phyloP scores from a whole-genome alignment of 2,113 vertebrate species.

The Phylloscopus trochiloides region DNA sequence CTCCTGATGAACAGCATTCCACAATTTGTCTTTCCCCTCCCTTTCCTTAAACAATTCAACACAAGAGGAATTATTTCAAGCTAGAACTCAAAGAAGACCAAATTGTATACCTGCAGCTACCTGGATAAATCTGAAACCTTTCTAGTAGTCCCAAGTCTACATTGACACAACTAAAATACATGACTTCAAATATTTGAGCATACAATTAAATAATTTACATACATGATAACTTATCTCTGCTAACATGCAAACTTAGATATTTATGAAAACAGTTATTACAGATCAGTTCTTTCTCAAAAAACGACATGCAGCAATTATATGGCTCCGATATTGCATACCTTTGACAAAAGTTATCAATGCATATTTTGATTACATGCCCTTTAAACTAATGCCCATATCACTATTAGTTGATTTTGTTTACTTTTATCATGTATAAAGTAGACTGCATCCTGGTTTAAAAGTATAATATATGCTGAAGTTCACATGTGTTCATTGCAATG shows the following conservation, averaged over 20 bases:
- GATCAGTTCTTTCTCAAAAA: not conserved
- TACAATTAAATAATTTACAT: not conserved
- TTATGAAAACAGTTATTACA: not conserved
- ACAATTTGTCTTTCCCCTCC: not conserved
- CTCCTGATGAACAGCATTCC: not conserved
- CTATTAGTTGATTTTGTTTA: slow-evolving; percentile 1
- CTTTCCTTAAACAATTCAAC: not conserved
- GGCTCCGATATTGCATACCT: not conserved
- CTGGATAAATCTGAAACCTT: not conserved
- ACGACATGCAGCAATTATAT: not conserved
- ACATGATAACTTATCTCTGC: not conserved
- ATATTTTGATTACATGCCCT: not conserved
- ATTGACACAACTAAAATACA: not conserved
- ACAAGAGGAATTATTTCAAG: not conserved
- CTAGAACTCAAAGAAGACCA: not conserved
- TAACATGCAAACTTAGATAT: not conserved
- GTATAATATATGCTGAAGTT: not conserved
- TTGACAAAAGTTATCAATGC: not conserved
- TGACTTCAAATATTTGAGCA: not conserved
- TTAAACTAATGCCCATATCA: not conserved
- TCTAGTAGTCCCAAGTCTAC: not conserved
- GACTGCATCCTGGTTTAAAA: slow-evolving; percentile 31
- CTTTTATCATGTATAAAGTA: not conserved
- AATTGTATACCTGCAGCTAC: not conserved
- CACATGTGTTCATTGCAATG: not conserved